Evolutionary conservation across 1,140 invertebrate species (phyloP).

Genomic region (Solenopsis invicta): DNA sequence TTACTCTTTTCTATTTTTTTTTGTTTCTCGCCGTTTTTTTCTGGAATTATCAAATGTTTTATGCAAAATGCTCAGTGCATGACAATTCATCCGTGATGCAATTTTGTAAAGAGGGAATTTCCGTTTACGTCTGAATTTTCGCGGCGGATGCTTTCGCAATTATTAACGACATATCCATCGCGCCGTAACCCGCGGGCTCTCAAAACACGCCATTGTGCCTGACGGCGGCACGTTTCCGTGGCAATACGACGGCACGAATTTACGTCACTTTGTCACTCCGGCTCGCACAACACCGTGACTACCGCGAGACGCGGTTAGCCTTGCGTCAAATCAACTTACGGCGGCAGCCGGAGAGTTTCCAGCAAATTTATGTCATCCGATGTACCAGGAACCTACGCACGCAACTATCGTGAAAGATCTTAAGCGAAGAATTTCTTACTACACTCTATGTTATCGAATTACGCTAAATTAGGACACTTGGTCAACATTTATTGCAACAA

Average conservation of each 20-base stretch:
- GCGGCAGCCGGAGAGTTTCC: conserved; percentile 27
- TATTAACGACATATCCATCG: conserved; percentile 59
- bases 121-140: conserved; percentile 28
- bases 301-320: conserved; percentile 47
- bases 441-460: background rate
- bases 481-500: background rate
- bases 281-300: conserved; percentile 47
- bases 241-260: conserved; percentile 59
- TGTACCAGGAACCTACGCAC: background rate
- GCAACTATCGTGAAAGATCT: conserved; percentile 7
- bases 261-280: conserved; percentile 57
- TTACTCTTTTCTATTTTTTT: no score
- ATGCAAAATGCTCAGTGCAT: background rate
- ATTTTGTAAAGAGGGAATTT: conserved; percentile 34
- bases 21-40: background rate
- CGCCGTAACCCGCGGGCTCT: conserved; percentile 27
- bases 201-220: conserved; percentile 51
- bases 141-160: conserved; percentile 40
- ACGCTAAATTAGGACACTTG: no score
- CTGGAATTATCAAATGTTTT: background rate
- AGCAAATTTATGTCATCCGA: conserved; percentile 15
- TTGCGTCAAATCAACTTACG: conserved; percentile 42
- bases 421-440: background rate
- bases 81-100: background rate
- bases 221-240: conserved; percentile 36